Percentiles rank a stretch among this genome's conserved stretches.
Conservation (phyloP, 2,113 vertebrate genomes). For the Boleophthalmus pectinirostris region DNA sequence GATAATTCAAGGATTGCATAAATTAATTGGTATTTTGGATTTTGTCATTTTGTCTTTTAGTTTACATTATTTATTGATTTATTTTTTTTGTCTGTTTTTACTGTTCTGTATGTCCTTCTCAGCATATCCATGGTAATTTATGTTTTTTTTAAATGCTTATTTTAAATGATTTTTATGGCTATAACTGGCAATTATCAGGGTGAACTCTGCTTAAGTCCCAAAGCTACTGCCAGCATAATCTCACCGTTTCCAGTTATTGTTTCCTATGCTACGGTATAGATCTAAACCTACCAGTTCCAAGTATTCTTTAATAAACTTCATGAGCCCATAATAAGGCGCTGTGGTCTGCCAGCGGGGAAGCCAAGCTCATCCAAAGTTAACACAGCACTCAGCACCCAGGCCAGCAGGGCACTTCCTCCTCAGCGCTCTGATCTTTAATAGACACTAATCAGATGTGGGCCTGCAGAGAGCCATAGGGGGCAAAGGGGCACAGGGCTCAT, state of each 20-base stretch:
- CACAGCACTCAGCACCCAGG: constrained; percentile 82
- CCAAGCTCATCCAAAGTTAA: constrained; percentile 90
- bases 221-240: background rate
- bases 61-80: too few relatives aligned
- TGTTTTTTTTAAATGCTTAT: too few relatives aligned
- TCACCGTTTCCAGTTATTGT: background rate
- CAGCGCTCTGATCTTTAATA: constrained; percentile 86
- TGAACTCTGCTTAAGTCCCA: background rate
- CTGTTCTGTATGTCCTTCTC: too few relatives aligned
- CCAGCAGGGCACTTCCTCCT: constrained; percentile 87
- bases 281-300: constrained; percentile 79
- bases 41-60: too few relatives aligned
- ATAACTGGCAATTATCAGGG: background rate
- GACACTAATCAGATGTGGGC: constrained; percentile 80
- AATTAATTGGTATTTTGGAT: too few relatives aligned
- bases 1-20: too few relatives aligned
- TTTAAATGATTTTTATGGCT: background rate
- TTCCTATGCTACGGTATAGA: constrained; percentile 72
- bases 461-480: constrained; percentile 33
- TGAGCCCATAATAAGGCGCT: constrained; percentile 82
- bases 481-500: background rate
- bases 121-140: too few relatives aligned
- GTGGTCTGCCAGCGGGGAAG: constrained; percentile 81
- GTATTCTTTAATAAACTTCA: constrained; percentile 82
- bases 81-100: too few relatives aligned